These are phyloP conservation scores for Diaperis boleti DNA, from an alignment of 2,888 invertebrate genomes.

Conservation along the genomic window DNA sequence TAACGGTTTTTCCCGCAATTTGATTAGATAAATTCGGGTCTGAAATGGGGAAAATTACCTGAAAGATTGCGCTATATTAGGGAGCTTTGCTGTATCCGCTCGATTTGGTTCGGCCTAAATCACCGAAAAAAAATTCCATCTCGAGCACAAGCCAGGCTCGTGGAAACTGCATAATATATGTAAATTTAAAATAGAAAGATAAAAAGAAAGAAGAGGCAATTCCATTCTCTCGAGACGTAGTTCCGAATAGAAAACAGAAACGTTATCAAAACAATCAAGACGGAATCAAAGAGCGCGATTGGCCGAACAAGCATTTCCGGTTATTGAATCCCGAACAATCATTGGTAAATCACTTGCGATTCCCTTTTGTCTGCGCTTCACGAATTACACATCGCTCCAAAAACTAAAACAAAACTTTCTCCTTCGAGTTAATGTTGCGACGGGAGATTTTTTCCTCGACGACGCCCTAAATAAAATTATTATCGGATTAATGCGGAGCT, in stretches of 20 bases:
- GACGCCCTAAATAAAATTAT: conserved; percentile 29
- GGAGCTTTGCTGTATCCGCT: too few species aligned
- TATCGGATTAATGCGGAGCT: conserved; percentile 19
- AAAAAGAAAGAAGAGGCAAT: conserved; percentile 51
- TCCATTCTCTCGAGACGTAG: conserved; percentile 53
- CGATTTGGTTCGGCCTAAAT: too few species aligned
- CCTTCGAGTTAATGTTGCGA: conserved; percentile 21
- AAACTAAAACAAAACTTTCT: conserved; percentile 38
- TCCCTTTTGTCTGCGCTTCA: conserved; percentile 52
- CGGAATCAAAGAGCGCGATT: conserved; percentile 62
- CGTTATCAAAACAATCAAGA: conserved; percentile 63
- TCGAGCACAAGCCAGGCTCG: conserved; percentile 30
- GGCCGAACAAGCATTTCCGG: conserved; percentile 60
- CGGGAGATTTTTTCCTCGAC: conserved; percentile 13
- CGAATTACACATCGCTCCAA: conserved; percentile 49
- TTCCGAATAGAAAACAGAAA: conserved; percentile 57
- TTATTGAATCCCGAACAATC: conserved; percentile 61
- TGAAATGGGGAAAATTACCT: too few species aligned
- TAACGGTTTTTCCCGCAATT: too few species aligned
- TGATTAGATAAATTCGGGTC: too few species aligned
- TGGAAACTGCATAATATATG: conserved; percentile 47
- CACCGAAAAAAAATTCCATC: conserved; percentile 44
- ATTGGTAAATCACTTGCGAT: conserved; percentile 59
- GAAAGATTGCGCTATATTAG: too few species aligned
- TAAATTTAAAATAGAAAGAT: conserved; percentile 55